A percentile compares a stretch with the other conserved stretches of the same genome.
These are phyloP conservation scores for Dichetophora obliterata DNA, from an alignment of 2,888 invertebrate genomes.

Conservation along the genomic window DNA sequence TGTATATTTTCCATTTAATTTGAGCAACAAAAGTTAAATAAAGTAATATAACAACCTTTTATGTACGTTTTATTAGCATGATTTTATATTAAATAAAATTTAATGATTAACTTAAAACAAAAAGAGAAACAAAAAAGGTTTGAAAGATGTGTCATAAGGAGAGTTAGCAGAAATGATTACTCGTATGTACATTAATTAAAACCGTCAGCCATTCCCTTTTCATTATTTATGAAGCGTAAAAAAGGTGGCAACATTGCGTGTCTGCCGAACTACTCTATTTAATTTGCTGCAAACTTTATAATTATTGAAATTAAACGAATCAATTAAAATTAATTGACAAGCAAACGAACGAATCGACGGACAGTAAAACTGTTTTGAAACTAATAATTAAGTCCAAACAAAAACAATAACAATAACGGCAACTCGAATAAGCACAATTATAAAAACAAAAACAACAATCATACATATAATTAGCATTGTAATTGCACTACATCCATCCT, in stretches of 20 bases:
- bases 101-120: too few species aligned
- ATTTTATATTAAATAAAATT: too few species aligned
- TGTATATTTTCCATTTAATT: too few species aligned
- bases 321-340: slow-evolving; percentile 19
- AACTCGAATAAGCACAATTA: background rate
- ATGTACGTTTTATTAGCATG: too few species aligned
- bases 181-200: too few species aligned
- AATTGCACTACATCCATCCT: background rate
- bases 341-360: background rate
- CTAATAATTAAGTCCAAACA: slow-evolving; percentile 1
- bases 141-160: too few species aligned
- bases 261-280: background rate
- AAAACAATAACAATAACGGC: background rate
- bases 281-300: background rate
- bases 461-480: slow-evolving; percentile 11
- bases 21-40: too few species aligned
- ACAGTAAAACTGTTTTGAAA: background rate
- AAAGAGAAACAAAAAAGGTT: too few species aligned
- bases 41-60: too few species aligned
- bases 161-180: too few species aligned
- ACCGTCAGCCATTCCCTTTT: too few species aligned
- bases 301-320: slow-evolving; percentile 15
- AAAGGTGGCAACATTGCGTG: slow-evolving; percentile 3
- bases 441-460: background rate
- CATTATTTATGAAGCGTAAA: background rate